Conservation (phyloP, 2,888 invertebrate genomes). For the Spicauda simplicius region DNA sequence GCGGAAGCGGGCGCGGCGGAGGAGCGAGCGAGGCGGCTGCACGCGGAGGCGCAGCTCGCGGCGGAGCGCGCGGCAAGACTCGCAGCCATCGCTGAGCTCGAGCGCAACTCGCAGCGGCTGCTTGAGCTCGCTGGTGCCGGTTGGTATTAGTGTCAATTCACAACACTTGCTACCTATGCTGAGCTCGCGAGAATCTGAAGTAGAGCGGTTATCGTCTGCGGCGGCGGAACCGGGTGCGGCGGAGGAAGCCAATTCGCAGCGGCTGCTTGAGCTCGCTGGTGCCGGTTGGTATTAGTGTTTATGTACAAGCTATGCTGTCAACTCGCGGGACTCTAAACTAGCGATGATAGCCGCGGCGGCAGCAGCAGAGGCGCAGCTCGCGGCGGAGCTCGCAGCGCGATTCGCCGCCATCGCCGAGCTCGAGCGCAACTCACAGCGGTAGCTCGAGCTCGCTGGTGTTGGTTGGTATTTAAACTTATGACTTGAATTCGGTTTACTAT, state of each 20-base stretch:
- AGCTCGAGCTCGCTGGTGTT: constrained; percentile 85
- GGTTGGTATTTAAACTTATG: too few relatives aligned
- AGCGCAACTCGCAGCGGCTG: constrained; percentile 89
- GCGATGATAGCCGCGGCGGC: constrained; percentile 82
- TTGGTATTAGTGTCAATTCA: constrained; percentile 48
- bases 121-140: constrained; percentile 84
- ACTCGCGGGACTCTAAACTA: constrained; percentile 87
- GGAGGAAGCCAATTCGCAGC: constrained; percentile 86
- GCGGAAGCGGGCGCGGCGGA: constrained; percentile 74
- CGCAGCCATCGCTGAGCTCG: constrained; percentile 90
- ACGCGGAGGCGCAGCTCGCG: constrained; percentile 84
- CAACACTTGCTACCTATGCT: too few relatives aligned
- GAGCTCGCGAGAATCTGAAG: constrained; percentile 87
- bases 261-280: constrained; percentile 87
- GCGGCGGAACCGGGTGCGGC: constrained; percentile 73
- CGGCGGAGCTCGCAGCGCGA: constrained; percentile 88
- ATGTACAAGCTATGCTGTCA: too few relatives aligned
- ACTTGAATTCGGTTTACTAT: too few relatives aligned
- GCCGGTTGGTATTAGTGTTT: constrained; percentile 60
- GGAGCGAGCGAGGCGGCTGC: constrained; percentile 80
- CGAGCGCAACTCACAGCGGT: constrained; percentile 89
- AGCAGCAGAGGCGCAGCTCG: constrained; percentile 86
- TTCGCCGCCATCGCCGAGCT: constrained; percentile 90
- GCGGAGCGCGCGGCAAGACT: constrained; percentile 89
- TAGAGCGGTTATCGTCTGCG: constrained; percentile 84